phyloP scores from a whole-genome alignment of 2,888 invertebrate genomes.

The Strigamia crassipes region DNA sequence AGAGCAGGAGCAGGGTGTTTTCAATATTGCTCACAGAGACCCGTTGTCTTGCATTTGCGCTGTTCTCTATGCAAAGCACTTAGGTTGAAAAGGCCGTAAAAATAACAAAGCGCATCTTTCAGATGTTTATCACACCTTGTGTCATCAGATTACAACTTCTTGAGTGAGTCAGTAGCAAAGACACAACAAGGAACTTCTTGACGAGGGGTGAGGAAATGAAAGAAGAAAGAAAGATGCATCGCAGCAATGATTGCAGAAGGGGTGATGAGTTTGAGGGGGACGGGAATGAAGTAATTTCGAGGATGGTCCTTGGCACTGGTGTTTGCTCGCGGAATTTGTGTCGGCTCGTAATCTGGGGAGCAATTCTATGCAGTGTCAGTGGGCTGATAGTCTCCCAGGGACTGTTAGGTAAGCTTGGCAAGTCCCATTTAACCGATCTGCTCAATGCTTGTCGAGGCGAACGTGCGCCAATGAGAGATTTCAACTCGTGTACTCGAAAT shows the following conservation, averaged over 20 bases:
- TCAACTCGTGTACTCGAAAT: not conserved
- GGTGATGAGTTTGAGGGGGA: not conserved
- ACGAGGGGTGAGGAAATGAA: not conserved
- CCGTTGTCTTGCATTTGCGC: not conserved
- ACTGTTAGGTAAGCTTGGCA: not conserved
- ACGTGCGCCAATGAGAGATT: not conserved
- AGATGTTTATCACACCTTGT: not conserved
- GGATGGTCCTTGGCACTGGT: not conserved
- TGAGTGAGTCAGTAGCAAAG: not conserved
- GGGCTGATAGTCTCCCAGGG: not conserved
- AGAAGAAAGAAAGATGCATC: not conserved
- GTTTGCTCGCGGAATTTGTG: not conserved
- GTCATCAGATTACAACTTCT: not conserved
- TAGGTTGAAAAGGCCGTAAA: not conserved
- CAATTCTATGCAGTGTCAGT: not conserved
- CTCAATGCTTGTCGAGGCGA: not conserved
- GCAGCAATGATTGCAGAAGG: not conserved
- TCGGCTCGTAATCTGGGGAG: not conserved
- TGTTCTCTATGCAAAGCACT: not conserved
- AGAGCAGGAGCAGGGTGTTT: not conserved
- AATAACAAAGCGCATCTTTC: not conserved
- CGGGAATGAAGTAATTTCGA: not conserved
- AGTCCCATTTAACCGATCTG: not conserved
- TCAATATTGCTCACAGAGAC: not conserved
- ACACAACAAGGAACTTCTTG: not conserved